A percentile compares a stretch with the other conserved stretches of the same genome.
phyloP scores from a whole-genome alignment of 2,113 vertebrate genomes.

The Centropristis striata region DNA sequence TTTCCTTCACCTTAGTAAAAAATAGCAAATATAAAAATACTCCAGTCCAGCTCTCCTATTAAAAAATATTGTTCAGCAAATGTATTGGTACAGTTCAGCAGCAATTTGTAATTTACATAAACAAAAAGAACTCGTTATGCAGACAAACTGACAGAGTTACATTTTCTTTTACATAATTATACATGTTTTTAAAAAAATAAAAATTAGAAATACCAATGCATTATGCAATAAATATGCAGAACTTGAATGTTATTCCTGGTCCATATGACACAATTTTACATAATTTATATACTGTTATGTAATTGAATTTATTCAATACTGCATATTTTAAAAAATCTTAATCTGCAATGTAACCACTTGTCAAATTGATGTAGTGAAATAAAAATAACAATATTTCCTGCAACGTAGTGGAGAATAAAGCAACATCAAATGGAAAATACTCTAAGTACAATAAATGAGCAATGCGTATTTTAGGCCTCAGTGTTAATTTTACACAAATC shows the following conservation, averaged over 20 bases:
- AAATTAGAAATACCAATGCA: too few relatives aligned
- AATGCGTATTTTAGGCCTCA: not conserved
- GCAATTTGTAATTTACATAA: conserved; percentile 25
- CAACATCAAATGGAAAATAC: not conserved
- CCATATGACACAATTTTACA: conserved; percentile 18
- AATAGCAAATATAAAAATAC: not conserved
- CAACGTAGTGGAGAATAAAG: not conserved
- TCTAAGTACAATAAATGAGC: not conserved
- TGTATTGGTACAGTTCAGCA: not conserved
- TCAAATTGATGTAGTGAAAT: conserved; percentile 37
- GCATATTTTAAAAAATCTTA: conserved; percentile 42
- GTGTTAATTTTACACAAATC: not conserved
- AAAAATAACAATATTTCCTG: conserved; percentile 16
- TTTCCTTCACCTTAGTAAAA: not conserved
- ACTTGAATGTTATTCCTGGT: conserved; percentile 37
- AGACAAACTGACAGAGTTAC: not conserved
- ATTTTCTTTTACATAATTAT: conserved; percentile 41
- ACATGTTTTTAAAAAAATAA: too few relatives aligned
- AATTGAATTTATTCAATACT: conserved; percentile 45
- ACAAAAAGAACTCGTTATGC: conserved; percentile 6
- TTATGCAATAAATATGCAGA: too few relatives aligned
- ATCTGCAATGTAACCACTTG: conserved; percentile 28
- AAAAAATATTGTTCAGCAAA: not conserved
- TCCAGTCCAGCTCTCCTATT: not conserved
- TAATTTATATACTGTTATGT: conserved; percentile 36